These are phyloP conservation scores for Palaemon carinicauda DNA, from an alignment of 1,140 invertebrate species.

Conservation along the genomic window DNA sequence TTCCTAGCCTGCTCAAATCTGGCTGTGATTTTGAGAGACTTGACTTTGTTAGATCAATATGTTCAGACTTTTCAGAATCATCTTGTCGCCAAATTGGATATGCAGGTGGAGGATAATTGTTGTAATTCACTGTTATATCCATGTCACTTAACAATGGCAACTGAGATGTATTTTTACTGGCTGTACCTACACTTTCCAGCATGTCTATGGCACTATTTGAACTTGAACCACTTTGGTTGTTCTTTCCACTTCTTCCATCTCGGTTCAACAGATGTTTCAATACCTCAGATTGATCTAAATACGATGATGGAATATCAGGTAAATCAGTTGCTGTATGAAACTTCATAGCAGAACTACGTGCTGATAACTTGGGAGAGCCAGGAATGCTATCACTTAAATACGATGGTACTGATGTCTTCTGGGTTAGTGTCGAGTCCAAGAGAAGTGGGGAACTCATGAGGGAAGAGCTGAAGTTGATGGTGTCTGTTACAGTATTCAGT, in stretches of 20 bases:
- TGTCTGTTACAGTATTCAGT: conserved; percentile 8
- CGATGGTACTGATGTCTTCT: neutral
- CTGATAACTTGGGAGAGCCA: conserved; percentile 13
- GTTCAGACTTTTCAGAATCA: conserved; percentile 68
- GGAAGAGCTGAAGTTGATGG: conserved; percentile 45
- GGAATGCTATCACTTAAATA: conserved; percentile 41
- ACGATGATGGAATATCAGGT: conserved; percentile 85
- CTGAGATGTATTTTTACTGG: conserved; percentile 14
- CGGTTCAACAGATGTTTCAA: conserved; percentile 86
- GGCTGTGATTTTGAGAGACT: conserved; percentile 82
- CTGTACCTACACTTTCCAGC: neutral
- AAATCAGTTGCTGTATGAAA: conserved; percentile 74
- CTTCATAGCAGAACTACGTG: conserved; percentile 61
- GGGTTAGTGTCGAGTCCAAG: neutral
- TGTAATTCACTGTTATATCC: conserved; percentile 59
- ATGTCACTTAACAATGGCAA: conserved; percentile 7
- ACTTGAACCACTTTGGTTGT: conserved; percentile 43
- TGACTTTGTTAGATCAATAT: conserved; percentile 28
- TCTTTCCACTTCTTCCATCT: conserved; percentile 64
- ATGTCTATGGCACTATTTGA: conserved; percentile 45
- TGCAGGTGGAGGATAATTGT: conserved; percentile 60
- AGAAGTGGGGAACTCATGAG: neutral
- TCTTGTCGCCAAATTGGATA: conserved; percentile 63
- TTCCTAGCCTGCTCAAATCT: conserved; percentile 66
- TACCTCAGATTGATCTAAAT: conserved; percentile 82